These are phyloP conservation scores for Anseranas semipalmata DNA, from an alignment of 2,113 vertebrate species.

Conservation along the genomic window DNA sequence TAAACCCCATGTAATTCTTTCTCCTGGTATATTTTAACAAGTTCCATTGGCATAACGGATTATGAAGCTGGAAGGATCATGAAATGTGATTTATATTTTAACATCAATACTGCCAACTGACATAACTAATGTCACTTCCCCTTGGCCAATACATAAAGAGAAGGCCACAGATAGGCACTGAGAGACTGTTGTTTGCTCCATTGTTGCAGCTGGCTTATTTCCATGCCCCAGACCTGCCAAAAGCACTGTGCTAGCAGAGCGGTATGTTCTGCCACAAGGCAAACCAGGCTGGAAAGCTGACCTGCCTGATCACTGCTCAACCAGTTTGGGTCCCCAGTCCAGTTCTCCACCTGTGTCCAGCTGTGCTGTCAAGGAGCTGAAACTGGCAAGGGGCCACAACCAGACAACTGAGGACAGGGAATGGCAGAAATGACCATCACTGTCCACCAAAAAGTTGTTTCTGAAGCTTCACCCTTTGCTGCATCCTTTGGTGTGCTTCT, in stretches of 20 bases:
- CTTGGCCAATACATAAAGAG: background rate
- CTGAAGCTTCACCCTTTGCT: background rate
- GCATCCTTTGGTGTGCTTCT: fast-evolving
- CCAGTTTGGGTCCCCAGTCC: background rate
- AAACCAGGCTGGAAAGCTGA: background rate
- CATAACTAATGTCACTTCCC: background rate
- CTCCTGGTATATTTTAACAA: background rate
- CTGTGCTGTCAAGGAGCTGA: background rate
- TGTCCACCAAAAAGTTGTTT: background rate
- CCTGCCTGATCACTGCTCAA: background rate
- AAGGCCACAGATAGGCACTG: background rate
- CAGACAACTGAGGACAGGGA: background rate
- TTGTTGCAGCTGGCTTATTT: background rate
- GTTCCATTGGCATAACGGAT: background rate
- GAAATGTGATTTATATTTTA: background rate
- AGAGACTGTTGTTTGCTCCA: background rate
- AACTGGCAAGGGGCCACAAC: background rate
- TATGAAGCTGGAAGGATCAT: background rate
- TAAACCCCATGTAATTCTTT: background rate
- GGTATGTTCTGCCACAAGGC: background rate
- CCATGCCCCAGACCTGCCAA: background rate
- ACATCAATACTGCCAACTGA: background rate
- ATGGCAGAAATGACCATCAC: background rate
- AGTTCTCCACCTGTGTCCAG: background rate
- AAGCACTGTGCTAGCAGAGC: background rate